Evolutionary conservation across 1,140 invertebrate species (phyloP), one percentile per base, ranked within the genome.

Genomic region (Drosophila obscura): DNA sequence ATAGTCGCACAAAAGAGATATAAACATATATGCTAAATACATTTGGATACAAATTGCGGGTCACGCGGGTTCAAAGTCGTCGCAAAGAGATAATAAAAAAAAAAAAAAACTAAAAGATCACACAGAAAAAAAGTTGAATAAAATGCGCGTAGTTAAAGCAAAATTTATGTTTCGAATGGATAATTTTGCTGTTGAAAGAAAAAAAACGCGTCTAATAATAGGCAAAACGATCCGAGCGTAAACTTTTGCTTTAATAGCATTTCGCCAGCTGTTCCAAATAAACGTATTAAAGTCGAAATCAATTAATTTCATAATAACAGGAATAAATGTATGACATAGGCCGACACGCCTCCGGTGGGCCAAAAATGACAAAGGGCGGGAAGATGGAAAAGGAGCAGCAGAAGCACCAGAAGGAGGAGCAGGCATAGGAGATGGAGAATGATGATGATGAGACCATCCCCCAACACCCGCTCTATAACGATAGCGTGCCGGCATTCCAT

Each of bases 221-320:
- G 63, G 26, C 41, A 73, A 63, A 39, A 49, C 45, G 43, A 46
- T 35, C 57, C 50, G 48, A 80, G 77, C 72, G 63, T 87, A 81
- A 84, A 84, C 62, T 77, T 73, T 55, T 80, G 56, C 56, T 52
- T 69, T 71, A 69, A 69, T 76, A 60, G 59, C 66, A 68, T 74
- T 74, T 60, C 51, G 61, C 81, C 81, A 87, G 81, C 82, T 87
- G 81, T 67, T 81, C 57, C 16, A 43, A 69, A 84, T 77, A 64
- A 71, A 74, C 67, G 77, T 72, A 81, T 84, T 81, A 60, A 60
- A 72, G 61, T 60, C 55, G 48, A 77, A 87, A 84, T 84, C 82
- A 84, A 84, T 84, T 84, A 87, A 81, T 81, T 81, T 84, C 81
- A 87, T 81, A 84, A 87, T 87, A 87, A 71, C 64, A 65, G 59